These are phyloP conservation scores for Allophyes oxyacanthae DNA, from an alignment of 2,888 invertebrate genomes.

Conservation along the genomic window DNA sequence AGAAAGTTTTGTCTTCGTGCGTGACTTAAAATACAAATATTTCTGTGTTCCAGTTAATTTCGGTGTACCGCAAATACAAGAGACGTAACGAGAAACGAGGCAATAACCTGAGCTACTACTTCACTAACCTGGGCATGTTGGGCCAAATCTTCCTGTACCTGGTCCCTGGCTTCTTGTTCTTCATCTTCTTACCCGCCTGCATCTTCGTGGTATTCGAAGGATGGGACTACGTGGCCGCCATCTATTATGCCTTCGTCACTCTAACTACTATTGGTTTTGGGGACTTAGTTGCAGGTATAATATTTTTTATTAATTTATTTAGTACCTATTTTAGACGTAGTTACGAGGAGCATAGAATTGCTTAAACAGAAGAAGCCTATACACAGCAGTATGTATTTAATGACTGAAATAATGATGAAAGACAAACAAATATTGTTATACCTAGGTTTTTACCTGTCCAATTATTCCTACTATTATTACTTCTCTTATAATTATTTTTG, in stretches of 20 bases:
- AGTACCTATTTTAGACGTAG: too few species aligned
- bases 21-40: too few species aligned
- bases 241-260: conserved; percentile 96
- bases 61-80: conserved; percentile 95
- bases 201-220: conserved; percentile 95
- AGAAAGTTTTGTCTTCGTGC: too few species aligned
- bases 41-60: conserved; percentile 90
- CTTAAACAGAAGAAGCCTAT: too few species aligned
- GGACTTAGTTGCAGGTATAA: conserved; percentile 96
- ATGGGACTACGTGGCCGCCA: conserved; percentile 95
- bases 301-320: not conserved
- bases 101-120: conserved; percentile 90
- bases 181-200: conserved; percentile 95
- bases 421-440: too few species aligned
- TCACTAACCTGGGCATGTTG: conserved; percentile 92
- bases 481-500: too few species aligned
- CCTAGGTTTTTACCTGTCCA: too few species aligned
- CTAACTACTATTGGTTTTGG: conserved; percentile 97
- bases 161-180: conserved; percentile 96
- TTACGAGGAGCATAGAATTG: too few species aligned
- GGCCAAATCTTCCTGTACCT: conserved; percentile 95
- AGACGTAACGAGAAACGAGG: conserved; percentile 90
- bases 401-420: too few species aligned
- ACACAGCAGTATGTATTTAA: too few species aligned
- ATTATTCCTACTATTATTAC: too few species aligned